These are phyloP conservation scores for Pelagia noctiluca DNA, from an alignment of 30 jellyfish, hydroid and myxozoan species.

Conservation along the genomic window DNA sequence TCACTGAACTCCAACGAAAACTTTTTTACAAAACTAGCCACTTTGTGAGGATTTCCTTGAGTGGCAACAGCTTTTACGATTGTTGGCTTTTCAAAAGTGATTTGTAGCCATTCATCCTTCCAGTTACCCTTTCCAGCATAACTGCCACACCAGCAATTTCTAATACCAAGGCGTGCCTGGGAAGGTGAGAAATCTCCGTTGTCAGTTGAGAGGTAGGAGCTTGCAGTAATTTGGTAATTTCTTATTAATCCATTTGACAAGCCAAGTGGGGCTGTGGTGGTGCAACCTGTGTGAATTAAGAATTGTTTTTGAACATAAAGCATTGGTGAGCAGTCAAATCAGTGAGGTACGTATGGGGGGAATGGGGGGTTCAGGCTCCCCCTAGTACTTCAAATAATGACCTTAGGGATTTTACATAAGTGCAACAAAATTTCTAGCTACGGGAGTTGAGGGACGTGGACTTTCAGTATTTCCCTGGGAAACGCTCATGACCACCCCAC, in stretches of 20 bases:
- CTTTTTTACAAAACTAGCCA: conserved; percentile 12
- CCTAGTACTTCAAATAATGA: too few species aligned
- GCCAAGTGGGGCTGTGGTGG: conserved; percentile 23
- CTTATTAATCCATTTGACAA: conserved; percentile 16
- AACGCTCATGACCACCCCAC: too few species aligned
- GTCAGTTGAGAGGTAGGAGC: conserved; percentile 1
- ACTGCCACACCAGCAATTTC: conserved; percentile 44
- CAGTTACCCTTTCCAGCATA: background rate
- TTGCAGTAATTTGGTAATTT: conserved; percentile 40
- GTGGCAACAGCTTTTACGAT: conserved; percentile 29
- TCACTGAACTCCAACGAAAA: conserved; percentile 14
- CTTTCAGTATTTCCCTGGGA: too few species aligned
- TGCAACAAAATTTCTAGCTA: too few species aligned
- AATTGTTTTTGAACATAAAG: too few species aligned
- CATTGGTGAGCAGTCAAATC: too few species aligned
- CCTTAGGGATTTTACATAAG: too few species aligned
- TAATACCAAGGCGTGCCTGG: conserved; percentile 39
- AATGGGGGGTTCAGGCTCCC: too few species aligned
- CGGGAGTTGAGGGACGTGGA: too few species aligned
- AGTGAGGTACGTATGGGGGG: too few species aligned
- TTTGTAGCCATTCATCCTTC: conserved; percentile 42
- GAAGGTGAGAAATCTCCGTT: conserved; percentile 7
- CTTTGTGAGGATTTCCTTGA: conserved; percentile 36
- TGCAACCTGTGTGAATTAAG: too few species aligned
- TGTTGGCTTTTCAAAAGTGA: conserved; percentile 10